These are phyloP conservation scores for Eulacestoma nigropectus DNA, from an alignment of 2,113 vertebrate species.

Conservation along the genomic window DNA sequence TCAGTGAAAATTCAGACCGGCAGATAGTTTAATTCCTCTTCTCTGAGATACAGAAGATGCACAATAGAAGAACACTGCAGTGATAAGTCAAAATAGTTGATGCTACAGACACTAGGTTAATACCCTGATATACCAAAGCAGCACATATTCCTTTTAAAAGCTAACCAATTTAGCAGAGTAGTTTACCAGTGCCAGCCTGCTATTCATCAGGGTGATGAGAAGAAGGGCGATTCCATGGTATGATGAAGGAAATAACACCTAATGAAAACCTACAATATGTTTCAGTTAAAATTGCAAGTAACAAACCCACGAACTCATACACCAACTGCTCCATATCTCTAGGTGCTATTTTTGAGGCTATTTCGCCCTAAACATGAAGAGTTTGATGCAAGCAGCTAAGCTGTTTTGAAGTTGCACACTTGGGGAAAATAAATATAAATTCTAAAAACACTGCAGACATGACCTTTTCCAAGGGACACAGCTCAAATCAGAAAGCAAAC, in stretches of 20 bases:
- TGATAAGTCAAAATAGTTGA: neutral
- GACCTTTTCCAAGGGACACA: neutral
- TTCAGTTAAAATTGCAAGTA: neutral
- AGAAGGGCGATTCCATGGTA: neutral
- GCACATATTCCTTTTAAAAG: neutral
- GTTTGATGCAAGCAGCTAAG: neutral
- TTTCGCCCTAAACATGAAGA: neutral
- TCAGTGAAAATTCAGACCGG: neutral
- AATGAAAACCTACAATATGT: neutral
- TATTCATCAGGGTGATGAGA: neutral
- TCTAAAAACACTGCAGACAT: neutral
- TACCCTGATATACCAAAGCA: neutral
- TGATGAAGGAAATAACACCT: neutral
- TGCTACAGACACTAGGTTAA: neutral
- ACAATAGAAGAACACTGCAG: neutral
- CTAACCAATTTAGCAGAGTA: neutral
- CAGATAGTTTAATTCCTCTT: neutral
- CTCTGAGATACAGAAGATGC: neutral
- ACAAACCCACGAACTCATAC: neutral
- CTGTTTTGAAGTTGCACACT: neutral
- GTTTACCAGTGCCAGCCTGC: neutral
- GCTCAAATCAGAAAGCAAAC: neutral
- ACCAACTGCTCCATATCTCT: neutral
- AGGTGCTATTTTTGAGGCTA: slow-evolving; percentile 8
- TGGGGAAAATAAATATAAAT: slow-evolving; percentile 27